phyloP scores from a whole-genome alignment of 2,797 vertebrate species.

The Clarias pachynema region DNA sequence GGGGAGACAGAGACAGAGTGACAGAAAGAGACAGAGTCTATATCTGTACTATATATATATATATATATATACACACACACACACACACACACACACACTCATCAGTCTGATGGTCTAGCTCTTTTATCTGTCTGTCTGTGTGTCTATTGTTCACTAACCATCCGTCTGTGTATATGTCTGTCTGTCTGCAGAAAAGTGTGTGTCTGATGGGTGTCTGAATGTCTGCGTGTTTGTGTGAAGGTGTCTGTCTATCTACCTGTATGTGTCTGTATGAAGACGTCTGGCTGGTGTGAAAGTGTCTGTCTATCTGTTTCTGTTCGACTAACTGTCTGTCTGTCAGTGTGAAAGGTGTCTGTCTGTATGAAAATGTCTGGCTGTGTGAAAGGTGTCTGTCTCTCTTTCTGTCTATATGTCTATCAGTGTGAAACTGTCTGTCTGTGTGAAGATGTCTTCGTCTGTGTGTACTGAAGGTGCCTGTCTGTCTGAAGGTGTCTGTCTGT shows the following conservation, averaged over 20 bases:
- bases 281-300: neutral
- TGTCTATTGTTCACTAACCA: neutral
- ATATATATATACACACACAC: neutral
- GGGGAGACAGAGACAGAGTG: neutral
- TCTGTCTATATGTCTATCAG: neutral
- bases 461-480: no score
- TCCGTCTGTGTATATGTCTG: neutral
- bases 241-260: neutral
- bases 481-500: no score
- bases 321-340: neutral
- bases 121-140: neutral
- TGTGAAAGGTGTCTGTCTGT: neutral
- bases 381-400: neutral
- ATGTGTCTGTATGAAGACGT: no score
- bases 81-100: no score
- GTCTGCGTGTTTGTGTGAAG: neutral
- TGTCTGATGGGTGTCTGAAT: neutral
- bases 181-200: neutral
- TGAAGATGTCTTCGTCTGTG: no score
- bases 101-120: neutral
- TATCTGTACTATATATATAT: no score
- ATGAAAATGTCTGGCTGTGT: neutral
- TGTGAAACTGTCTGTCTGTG: neutral
- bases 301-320: neutral
- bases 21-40: neutral